Conservation (phyloP, 2,113 vertebrate species). For the Proteles cristata region DNA sequence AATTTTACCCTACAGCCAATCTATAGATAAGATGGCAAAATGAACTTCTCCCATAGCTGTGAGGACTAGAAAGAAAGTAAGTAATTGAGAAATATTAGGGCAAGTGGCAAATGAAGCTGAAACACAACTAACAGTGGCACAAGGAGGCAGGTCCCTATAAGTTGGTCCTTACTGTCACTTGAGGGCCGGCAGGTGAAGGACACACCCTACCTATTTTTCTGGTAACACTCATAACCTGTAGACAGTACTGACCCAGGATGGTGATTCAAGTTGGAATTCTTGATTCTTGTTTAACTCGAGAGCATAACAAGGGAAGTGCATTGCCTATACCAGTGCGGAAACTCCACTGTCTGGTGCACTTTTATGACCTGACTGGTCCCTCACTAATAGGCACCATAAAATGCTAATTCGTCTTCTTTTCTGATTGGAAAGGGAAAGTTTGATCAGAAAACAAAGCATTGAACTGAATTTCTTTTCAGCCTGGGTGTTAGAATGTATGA, state of each 20-base stretch:
- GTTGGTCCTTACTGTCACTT: background rate
- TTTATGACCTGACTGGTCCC: background rate
- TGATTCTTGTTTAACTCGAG: slow-evolving; percentile 5
- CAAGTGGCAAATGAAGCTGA: background rate
- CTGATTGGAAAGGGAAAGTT: slow-evolving; percentile 16
- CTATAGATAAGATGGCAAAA: background rate
- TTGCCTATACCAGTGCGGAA: background rate
- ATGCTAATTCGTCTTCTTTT: slow-evolving; percentile 1
- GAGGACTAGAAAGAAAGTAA: background rate
- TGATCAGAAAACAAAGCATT: slow-evolving; percentile 45
- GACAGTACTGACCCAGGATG: background rate
- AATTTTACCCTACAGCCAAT: background rate
- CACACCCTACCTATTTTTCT: background rate
- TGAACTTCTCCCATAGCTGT: background rate
- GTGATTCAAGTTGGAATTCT: background rate
- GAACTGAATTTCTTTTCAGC: background rate
- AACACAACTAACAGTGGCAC: background rate
- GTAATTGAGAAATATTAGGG: background rate
- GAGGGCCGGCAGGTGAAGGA: background rate
- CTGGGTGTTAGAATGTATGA: background rate
- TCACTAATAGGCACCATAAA: slow-evolving; percentile 12
- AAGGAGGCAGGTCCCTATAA: background rate
- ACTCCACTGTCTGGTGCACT: background rate
- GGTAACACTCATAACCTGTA: background rate
- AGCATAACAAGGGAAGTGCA: background rate